phyloP scores from a whole-genome alignment of 2,888 invertebrate genomes.

The Fabriciana adippe region DNA sequence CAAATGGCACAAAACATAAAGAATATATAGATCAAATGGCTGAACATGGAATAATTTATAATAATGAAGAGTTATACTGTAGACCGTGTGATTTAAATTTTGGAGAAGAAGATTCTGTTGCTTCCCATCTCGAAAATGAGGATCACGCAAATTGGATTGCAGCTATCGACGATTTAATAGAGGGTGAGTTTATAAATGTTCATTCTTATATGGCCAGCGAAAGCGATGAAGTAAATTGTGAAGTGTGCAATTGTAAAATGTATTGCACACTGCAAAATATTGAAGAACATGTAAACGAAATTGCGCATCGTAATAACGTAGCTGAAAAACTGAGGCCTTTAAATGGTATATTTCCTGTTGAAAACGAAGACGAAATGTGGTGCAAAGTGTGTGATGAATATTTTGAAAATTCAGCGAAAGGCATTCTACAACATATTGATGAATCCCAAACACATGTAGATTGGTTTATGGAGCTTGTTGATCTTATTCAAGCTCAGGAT shows the following conservation, averaged over 20 bases:
- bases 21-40: constrained; percentile 60
- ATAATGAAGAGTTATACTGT: constrained; percentile 54
- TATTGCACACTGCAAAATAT: constrained; percentile 53
- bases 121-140: constrained; percentile 56
- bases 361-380: constrained; percentile 54
- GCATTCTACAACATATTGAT: constrained; percentile 56
- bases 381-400: constrained; percentile 60
- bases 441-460: constrained; percentile 56
- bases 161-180: constrained; percentile 59
- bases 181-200: constrained; percentile 61
- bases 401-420: constrained; percentile 56
- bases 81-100: constrained; percentile 57
- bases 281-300: constrained; percentile 59
- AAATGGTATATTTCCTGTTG: constrained; percentile 60
- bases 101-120: constrained; percentile 54
- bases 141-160: constrained; percentile 62
- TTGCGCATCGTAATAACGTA: constrained; percentile 55
- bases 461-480: constrained; percentile 63
- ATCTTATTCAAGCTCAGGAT: constrained; percentile 53
- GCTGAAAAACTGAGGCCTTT: constrained; percentile 56
- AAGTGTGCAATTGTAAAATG: constrained; percentile 54
- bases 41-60: constrained; percentile 57
- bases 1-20: constrained; percentile 62
- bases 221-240: constrained; percentile 57
- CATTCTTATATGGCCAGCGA: constrained; percentile 56